These are phyloP conservation scores for Cremastobaeus sp. DNA, from an alignment of 2,888 invertebrate genomes.

Conservation along the genomic window DNA sequence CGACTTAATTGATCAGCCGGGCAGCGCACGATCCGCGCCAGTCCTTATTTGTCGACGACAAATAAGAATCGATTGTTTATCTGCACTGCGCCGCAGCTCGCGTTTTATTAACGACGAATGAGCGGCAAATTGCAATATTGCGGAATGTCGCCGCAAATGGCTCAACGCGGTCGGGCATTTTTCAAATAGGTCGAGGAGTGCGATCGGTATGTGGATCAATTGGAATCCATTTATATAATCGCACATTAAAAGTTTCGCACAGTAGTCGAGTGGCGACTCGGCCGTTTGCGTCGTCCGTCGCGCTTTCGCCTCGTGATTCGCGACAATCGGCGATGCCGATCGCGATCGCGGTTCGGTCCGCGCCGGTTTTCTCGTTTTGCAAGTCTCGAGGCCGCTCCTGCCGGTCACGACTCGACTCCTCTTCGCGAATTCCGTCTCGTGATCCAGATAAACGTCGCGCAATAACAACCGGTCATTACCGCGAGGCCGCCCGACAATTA, in stretches of 20 bases:
- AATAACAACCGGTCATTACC: constrained; percentile 56
- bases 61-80: constrained; percentile 14
- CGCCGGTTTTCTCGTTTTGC: constrained; percentile 52
- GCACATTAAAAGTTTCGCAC: not conserved
- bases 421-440: constrained; percentile 56
- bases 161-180: too few species aligned
- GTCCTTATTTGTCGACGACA: constrained; percentile 13
- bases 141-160: not conserved
- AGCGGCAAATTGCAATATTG: not conserved
- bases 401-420: constrained; percentile 46
- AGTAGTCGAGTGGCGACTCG: not conserved
- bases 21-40: not conserved
- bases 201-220: too few species aligned
- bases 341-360: constrained; percentile 55
- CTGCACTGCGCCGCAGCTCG: not conserved
- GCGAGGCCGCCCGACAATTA: constrained; percentile 36
- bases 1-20: constrained; percentile 28
- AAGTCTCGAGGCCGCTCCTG: constrained; percentile 50
- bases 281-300: constrained; percentile 46
- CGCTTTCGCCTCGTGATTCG: constrained; percentile 59
- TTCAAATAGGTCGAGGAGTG: too few species aligned
- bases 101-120: not conserved
- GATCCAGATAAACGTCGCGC: constrained; percentile 54
- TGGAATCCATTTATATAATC: not conserved
- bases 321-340: constrained; percentile 57